phyloP scores from a whole-genome alignment of 2,797 vertebrate species.

The Cyprinodon diabolis region DNA sequence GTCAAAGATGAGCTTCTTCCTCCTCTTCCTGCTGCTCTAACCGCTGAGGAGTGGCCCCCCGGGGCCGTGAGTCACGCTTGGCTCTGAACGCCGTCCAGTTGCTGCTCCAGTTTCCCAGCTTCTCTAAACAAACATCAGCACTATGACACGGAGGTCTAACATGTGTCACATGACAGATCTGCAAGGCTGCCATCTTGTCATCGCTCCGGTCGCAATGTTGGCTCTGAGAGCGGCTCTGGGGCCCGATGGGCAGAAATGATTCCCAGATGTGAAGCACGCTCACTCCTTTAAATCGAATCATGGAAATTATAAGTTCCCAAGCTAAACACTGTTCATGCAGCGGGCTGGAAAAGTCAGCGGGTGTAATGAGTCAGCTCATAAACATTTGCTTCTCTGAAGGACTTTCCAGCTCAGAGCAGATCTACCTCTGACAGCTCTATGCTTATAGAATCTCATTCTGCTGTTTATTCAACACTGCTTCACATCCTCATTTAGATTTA shows the following conservation, averaged over 20 bases:
- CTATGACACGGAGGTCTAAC: constrained; percentile 1
- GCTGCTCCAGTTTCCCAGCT: constrained; percentile 16
- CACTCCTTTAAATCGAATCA: constrained; percentile 61
- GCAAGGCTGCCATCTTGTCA: background rate
- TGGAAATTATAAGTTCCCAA: constrained; percentile 71
- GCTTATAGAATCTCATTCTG: too few species aligned
- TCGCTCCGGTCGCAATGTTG: background rate
- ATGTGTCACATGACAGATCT: constrained; percentile 1
- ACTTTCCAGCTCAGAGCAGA: constrained; percentile 45
- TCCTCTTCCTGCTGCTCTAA: constrained; percentile 4
- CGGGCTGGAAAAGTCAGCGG: constrained; percentile 61
- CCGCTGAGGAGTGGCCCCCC: constrained; percentile 5
- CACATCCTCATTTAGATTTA: too few species aligned
- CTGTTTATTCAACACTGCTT: too few species aligned
- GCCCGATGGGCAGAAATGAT: constrained; percentile 49
- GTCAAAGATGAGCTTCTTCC: constrained; percentile 38
- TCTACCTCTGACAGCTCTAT: background rate
- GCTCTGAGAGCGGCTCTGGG: background rate
- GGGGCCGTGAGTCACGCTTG: constrained; percentile 27
- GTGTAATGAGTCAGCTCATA: constrained; percentile 63
- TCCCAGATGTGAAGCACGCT: constrained; percentile 62
- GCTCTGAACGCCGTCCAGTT: constrained; percentile 13
- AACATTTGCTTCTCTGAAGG: constrained; percentile 50
- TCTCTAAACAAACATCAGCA: background rate
- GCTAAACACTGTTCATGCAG: constrained; percentile 57